Evolutionary conservation across 2,797 vertebrate species (phyloP).

Genomic region (Lemur catta): DNA sequence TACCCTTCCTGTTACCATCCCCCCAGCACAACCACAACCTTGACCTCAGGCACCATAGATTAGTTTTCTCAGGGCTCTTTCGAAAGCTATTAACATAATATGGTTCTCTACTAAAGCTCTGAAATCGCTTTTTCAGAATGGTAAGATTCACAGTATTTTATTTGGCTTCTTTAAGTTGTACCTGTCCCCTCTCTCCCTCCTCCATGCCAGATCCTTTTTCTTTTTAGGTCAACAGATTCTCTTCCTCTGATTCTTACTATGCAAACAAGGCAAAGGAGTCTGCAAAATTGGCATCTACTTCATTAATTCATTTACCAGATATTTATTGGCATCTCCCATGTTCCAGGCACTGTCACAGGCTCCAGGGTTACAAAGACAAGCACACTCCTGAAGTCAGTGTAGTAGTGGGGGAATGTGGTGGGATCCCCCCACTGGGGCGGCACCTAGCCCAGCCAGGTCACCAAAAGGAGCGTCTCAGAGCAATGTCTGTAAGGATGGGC

Average conservation of each 20-base stretch:
- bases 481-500: background rate
- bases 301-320: background rate
- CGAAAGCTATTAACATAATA: background rate
- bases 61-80: background rate
- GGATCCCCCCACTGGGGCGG: background rate
- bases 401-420: background rate
- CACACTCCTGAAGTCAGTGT: background rate
- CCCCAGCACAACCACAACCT: background rate
- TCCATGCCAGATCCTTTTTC: background rate
- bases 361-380: background rate
- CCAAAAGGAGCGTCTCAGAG: background rate
- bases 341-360: background rate
- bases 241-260: background rate
- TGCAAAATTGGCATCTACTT: background rate
- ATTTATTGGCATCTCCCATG: background rate
- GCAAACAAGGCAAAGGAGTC: slow-evolving; percentile 6
- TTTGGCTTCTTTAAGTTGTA: background rate
- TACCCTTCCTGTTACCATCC: background rate
- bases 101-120: background rate
- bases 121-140: background rate
- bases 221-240: slow-evolving; percentile 22
- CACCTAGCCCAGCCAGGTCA: background rate
- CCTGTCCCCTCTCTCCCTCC: background rate
- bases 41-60: background rate
- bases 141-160: background rate